Base-by-base conservation (phyloP, 2,113 vertebrate species). In the Otis tarda region DNA sequence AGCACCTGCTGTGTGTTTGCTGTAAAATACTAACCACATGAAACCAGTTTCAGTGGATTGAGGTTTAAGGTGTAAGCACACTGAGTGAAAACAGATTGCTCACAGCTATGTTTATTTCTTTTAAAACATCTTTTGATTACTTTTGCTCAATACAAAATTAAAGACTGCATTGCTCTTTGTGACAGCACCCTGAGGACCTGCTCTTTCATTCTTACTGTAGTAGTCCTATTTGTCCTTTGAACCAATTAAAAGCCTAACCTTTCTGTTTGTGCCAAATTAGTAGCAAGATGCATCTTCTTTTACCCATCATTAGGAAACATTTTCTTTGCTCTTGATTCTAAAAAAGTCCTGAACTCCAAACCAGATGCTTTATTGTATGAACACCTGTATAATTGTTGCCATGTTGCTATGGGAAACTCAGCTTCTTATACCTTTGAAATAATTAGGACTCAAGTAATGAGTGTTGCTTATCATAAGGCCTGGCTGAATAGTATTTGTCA, bases 121-220 rank as follows among this genome's bases (percentile, higher is more conserved):
- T 73, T 94, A 81, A 79, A 96, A 67, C 2, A 33, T 75, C 65
- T 91, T 95, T 83, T 95, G 86, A 91, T 96, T 95, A 89, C 73
- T 93, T 96, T 80, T 89, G 39, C 79, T 80, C 93, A 92, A 84
- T 76, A 70, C 9, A 83, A 73, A 95, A 61, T 73, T 63, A 74
- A 67, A 69, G 28, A 61, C 49, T 57, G 67, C 18, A 70, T 50
- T 73, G 22, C 69, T 95, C 57, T 94, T 89, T 94, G 71, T 0
- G 2, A 73, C 39, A 75, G 35, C 53, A 75, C 75, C 61, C 74
- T 55, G 21, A 95, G 64, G 80, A 88, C 57, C 17, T 79, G 56
- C 45, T 95, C 80, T 96, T 93, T 94, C 71, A 69, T 75, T 93
- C 49, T 88, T 75, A 87, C 35, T 88, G 39, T 90, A 91, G 90